A percentile compares a stretch with the other conserved stretches of the same genome.
Conservation (phyloP, 2,113 vertebrate species). For the Cochlearius cochlearius region DNA sequence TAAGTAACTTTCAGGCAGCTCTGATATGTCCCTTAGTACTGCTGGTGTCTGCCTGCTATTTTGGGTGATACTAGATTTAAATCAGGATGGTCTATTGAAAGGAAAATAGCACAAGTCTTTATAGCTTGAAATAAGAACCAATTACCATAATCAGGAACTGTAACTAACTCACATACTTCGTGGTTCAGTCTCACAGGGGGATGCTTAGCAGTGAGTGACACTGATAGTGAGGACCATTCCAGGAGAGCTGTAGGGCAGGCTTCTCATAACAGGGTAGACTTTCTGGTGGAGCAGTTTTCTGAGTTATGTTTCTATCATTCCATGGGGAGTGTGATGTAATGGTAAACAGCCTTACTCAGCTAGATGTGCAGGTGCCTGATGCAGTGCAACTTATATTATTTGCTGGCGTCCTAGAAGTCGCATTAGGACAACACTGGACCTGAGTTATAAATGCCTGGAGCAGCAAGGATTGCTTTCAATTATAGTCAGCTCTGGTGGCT, state of each 20-base stretch:
- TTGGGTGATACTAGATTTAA: not conserved
- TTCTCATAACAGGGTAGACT: not conserved
- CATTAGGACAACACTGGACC: not conserved
- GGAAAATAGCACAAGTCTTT: not conserved
- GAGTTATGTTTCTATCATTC: not conserved
- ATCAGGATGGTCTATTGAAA: not conserved
- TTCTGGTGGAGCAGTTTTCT: not conserved
- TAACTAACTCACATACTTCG: not conserved
- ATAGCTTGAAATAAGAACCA: not conserved
- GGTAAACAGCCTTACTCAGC: accelerated
- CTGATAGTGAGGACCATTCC: not conserved
- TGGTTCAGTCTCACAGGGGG: not conserved
- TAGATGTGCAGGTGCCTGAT: not conserved
- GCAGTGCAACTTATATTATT: not conserved
- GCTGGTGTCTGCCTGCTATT: not conserved
- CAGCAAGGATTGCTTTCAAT: not conserved
- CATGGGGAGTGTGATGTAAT: not conserved
- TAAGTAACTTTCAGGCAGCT: not conserved
- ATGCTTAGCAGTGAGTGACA: not conserved
- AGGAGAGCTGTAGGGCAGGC: not conserved
- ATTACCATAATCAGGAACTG: not conserved
- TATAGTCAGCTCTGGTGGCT: not conserved
- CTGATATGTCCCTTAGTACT: not conserved
- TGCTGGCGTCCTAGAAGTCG: not conserved
- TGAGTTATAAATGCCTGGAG: not conserved